These are phyloP conservation scores for Sinosuthora webbiana DNA, from an alignment of 2,113 vertebrate species.

Conservation along the genomic window DNA sequence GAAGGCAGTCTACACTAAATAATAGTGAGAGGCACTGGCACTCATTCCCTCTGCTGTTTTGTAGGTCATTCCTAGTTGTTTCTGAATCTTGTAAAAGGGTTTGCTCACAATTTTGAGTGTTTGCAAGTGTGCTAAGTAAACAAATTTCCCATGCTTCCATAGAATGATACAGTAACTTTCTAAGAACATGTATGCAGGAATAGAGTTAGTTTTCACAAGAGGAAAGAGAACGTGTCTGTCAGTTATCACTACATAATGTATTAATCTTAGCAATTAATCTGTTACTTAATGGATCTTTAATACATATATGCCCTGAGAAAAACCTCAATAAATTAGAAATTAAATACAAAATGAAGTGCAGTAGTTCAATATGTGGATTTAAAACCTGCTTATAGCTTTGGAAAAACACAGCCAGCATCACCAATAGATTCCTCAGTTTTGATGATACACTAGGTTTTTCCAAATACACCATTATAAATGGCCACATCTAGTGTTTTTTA, in stretches of 20 bases:
- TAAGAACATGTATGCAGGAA: neutral
- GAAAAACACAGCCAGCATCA: neutral
- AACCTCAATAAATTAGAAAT: neutral
- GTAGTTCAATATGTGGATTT: neutral
- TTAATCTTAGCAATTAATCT: neutral
- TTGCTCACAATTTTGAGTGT: neutral
- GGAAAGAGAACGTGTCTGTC: neutral
- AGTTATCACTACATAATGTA: neutral
- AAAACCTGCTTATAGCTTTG: neutral
- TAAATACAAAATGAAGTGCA: neutral
- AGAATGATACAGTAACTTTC: neutral
- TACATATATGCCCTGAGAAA: neutral
- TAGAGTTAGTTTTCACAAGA: neutral
- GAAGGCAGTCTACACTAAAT: neutral
- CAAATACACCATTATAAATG: neutral
- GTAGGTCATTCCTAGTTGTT: neutral
- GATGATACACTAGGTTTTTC: neutral
- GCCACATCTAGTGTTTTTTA: neutral
- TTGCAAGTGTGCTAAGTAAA: neutral
- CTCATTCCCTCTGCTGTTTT: neutral
- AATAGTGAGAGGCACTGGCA: neutral
- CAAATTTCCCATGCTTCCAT: neutral
- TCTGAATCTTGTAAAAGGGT: neutral
- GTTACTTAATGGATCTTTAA: neutral
- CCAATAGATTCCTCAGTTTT: neutral